phyloP scores from a whole-genome alignment of 1,140 invertebrate species.

The Diploscapter pachys region DNA sequence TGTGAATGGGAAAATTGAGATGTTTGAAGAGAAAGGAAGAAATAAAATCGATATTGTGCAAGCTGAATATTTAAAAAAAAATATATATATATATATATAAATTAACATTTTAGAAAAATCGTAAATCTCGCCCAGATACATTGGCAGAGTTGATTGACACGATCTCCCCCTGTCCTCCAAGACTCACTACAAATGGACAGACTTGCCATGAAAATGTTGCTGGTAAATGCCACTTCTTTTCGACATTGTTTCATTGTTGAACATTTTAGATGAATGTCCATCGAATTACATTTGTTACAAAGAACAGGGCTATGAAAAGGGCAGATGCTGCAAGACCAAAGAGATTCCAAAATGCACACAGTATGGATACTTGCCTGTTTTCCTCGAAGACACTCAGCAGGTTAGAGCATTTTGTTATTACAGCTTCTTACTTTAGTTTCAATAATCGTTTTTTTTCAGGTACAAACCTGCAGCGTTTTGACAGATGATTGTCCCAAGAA shows the following conservation, averaged over 20 bases:
- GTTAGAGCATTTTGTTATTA: slow-evolving; percentile 10
- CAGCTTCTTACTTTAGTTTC: too few species aligned
- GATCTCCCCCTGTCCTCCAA: slow-evolving; percentile 43
- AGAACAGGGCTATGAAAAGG: slow-evolving; percentile 29
- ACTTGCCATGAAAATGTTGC: slow-evolving; percentile 48
- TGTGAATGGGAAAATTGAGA: too few species aligned
- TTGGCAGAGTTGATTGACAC: slow-evolving; percentile 17
- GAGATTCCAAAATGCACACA: slow-evolving; percentile 48
- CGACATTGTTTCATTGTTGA: not conserved
- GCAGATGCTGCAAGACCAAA: slow-evolving; percentile 47
- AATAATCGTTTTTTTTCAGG: slow-evolving; percentile 24
- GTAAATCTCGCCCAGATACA: slow-evolving; percentile 3
- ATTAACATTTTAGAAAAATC: too few species aligned
- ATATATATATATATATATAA: too few species aligned
- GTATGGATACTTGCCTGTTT: slow-evolving; percentile 45
- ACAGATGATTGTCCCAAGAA: slow-evolving; percentile 46
- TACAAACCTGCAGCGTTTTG: slow-evolving; percentile 52
- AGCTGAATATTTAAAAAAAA: too few species aligned
- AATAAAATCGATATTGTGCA: too few species aligned
- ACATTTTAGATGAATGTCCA: slow-evolving; percentile 41
- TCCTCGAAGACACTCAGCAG: slow-evolving; percentile 47
- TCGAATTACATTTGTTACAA: slow-evolving; percentile 50
- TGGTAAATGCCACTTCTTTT: not conserved
- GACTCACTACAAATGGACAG: slow-evolving; percentile 46
- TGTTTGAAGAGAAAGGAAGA: too few species aligned